Percentiles rank a stretch among this genome's conserved stretches.
These are phyloP conservation scores for Microtus ochrogaster DNA, from an alignment of 2,113 vertebrate species.

Conservation along the genomic window DNA sequence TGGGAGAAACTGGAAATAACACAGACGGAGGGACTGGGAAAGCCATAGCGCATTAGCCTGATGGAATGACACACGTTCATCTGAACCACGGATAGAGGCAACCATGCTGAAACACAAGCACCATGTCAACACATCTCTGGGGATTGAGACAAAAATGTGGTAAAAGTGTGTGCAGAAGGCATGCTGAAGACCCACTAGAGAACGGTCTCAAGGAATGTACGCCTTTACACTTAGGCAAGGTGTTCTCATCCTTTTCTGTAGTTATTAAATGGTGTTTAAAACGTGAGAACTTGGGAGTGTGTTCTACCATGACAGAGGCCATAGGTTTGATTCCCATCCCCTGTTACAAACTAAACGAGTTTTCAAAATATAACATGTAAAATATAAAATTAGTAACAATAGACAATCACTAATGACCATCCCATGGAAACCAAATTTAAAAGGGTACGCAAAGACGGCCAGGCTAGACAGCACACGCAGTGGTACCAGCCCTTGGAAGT, in stretches of 20 bases:
- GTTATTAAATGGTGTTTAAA: slow-evolving; percentile 34
- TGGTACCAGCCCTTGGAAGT: too few species aligned
- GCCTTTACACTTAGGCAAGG: neutral
- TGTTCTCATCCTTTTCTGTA: neutral
- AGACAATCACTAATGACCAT: neutral
- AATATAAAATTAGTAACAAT: neutral
- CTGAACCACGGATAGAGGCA: neutral
- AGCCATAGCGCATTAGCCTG: neutral
- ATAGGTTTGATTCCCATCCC: neutral
- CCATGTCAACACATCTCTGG: neutral
- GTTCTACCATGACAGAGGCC: neutral
- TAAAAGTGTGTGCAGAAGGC: neutral
- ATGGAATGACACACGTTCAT: neutral
- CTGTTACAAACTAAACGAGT: neutral
- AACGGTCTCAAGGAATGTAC: neutral
- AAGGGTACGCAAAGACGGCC: neutral
- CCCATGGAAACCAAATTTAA: neutral
- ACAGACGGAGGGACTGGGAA: neutral
- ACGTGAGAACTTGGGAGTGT: neutral
- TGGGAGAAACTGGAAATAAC: neutral
- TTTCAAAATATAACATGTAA: slow-evolving; percentile 17
- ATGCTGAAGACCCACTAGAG: neutral
- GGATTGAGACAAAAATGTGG: neutral
- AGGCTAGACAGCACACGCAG: too few species aligned
- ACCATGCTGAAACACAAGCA: slow-evolving; percentile 9